Base-by-base conservation (phyloP, 2,888 invertebrate species). In the Meiosimyza platycephala region DNA sequence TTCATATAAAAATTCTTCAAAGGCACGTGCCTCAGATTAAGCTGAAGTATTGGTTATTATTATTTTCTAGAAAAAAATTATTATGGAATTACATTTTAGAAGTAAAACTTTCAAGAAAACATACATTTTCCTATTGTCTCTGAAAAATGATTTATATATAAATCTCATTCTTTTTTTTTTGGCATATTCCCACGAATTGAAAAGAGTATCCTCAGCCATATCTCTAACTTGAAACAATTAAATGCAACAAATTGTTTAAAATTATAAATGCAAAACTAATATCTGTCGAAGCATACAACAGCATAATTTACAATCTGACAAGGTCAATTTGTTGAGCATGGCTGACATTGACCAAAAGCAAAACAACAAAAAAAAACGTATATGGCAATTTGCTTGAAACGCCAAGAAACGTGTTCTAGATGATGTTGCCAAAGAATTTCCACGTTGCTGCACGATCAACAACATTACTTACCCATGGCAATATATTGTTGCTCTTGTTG, bases 291-390 rank as follows among this genome's bases (percentile, higher is more conserved):
- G 74, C 47, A 76, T 72, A 73, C 59, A 57, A 74, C 33, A 63
- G 48, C 16, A 75, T 69, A 76, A 76, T 76, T 76, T 74, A 59
- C 73, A 71, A 76, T 76, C 76, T 74, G 76, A 76, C 76, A 76
- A 73, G 76, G 74, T 76, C 74, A 76, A 76, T 76, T 74, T 76
- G 74, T 76, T 18, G 40, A 47, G 48, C 67, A 57, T 57, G 67
- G 15, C 15, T 22, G 48, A 40, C 3, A 51, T 16, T 22, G 64
- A 11, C 18, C 6, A 40, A 40, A 40, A 7, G 22, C 51, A 18
- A 65, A 65, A 40, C 1, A 65, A 22, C 52, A 13, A 65, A 28
- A 28, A 28, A 13, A 50, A 64, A 51, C 51, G 28, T 64, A n/a
- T 60, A 65, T 22, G 59, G 66, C 74, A 75, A 75, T 75, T 75